These are phyloP conservation scores for Raphicerus campestris DNA, from an alignment of 2,113 vertebrate species.

Conservation along the genomic window DNA sequence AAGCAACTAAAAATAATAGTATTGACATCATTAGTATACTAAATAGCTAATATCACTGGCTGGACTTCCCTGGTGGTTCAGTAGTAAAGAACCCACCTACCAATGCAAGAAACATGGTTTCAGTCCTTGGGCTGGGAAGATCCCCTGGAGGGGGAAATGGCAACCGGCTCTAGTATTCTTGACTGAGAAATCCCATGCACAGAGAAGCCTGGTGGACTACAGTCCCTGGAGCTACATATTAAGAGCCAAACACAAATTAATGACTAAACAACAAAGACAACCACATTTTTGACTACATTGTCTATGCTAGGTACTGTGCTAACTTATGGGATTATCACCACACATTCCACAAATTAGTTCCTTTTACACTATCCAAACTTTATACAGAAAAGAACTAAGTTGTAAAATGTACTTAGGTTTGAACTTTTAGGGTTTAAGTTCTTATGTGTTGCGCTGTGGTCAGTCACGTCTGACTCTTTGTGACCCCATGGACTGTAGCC, in stretches of 20 bases:
- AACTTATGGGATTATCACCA: not conserved
- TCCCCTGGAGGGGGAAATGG: not conserved
- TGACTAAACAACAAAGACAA: not conserved
- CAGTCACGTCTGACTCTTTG: not conserved
- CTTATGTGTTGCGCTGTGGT: not conserved
- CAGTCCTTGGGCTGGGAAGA: not conserved
- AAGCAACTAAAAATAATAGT: not conserved
- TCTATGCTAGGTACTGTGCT: not conserved
- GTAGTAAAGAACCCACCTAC: not conserved
- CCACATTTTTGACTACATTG: not conserved
- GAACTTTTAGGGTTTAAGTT: not conserved
- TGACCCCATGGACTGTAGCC: not conserved
- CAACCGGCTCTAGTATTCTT: not conserved
- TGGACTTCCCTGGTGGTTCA: not conserved
- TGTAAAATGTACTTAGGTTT: not conserved
- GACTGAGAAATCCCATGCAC: not conserved
- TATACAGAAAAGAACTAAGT: not conserved
- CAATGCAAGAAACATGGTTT: not conserved
- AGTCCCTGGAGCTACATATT: not conserved
- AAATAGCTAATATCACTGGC: not conserved
- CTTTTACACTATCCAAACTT: not conserved
- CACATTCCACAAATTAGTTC: not conserved
- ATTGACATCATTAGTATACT: not conserved
- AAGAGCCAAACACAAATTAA: not conserved
- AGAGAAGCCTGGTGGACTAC: not conserved